Conservation (phyloP, 2,888 invertebrate genomes). For the Pyrocoelia pectoralis region DNA sequence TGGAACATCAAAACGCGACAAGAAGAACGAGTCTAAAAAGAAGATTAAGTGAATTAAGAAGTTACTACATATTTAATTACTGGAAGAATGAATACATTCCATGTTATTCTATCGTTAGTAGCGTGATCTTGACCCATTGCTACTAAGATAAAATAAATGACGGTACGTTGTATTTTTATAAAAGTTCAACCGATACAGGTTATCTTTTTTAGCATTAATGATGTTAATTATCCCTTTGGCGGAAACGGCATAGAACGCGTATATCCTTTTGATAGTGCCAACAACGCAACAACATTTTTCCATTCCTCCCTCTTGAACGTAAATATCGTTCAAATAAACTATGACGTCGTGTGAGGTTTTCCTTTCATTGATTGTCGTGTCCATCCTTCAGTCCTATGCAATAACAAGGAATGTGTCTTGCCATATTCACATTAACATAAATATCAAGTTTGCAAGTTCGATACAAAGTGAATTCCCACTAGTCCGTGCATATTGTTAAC, state of each 20-base stretch:
- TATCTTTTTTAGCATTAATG: no score
- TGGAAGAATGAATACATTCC: neutral
- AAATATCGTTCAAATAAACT: no score
- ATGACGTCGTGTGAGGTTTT: conserved; percentile 9
- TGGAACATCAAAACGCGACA: no score
- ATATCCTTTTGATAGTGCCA: no score
- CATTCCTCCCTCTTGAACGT: no score
- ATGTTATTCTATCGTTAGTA: conserved; percentile 1
- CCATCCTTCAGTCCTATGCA: conserved; percentile 23
- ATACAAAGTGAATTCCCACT: conserved; percentile 38
- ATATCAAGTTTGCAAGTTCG: conserved; percentile 34
- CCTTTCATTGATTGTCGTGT: conserved; percentile 16
- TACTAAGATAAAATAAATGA: neutral
- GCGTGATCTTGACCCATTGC: neutral
- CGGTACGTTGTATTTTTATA: no score
- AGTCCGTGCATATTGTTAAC: conserved; percentile 37
- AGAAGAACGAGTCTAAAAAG: no score
- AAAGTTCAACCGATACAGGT: no score
- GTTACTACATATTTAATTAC: no score
- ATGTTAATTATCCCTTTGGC: no score
- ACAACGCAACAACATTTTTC: neutral
- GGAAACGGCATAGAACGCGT: no score
- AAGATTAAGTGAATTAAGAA: no score
- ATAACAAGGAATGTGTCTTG: conserved; percentile 21
- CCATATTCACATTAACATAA: conserved; percentile 31